Base-by-base conservation (phyloP, 2,797 vertebrate genomes). In the Rhinogobio ventralis region DNA sequence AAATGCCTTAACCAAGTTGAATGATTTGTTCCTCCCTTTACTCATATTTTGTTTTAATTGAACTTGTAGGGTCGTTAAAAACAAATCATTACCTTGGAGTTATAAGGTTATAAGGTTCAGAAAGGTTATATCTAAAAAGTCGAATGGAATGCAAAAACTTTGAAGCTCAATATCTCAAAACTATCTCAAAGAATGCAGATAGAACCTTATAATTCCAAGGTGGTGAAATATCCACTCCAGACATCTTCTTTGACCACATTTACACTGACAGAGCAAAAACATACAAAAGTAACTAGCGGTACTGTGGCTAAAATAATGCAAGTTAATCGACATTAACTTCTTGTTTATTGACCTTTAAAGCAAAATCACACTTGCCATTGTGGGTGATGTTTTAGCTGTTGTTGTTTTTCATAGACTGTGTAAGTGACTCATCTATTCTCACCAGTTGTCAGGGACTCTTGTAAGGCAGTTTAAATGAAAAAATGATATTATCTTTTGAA, bases 371-470 rank as follows among this genome's bases (percentile, higher is more conserved):
- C 25, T 72, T 1, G 1, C 5, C 5, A 39, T 39, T 39, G 36
- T 39, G 62, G 79, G 77, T 88, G 53, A 84, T 88, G 68, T 57
- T 71, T 66, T 71, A 30, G 77, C 28, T 51, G 80, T 73, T 76
- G 72, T 76, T 75, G 82, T 76, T 55, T 76, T 76, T 30, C 23
- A n/a, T 79, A 64, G 45, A 28, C 7, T 7, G 30, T 53, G 71
- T 28, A 66, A 39, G 10, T 83, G 30, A 64, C 81, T 82, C 67
- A 62, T 73, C 23, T 17, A 19, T 73, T 82, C 53, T 46, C 53
- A 62, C 80, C 39, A 30, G 53, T 20, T 33, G 11, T 19, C 45
- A 5, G 45, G 20, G 42, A 51, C 77, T 28, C 36, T 49, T 79
- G 15, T 28, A 57, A 39, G 17, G 33, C 33, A 69, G 33, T 69